These are phyloP conservation scores for Cantharis rufa DNA, from an alignment of 2,888 invertebrate genomes.

Conservation along the genomic window DNA sequence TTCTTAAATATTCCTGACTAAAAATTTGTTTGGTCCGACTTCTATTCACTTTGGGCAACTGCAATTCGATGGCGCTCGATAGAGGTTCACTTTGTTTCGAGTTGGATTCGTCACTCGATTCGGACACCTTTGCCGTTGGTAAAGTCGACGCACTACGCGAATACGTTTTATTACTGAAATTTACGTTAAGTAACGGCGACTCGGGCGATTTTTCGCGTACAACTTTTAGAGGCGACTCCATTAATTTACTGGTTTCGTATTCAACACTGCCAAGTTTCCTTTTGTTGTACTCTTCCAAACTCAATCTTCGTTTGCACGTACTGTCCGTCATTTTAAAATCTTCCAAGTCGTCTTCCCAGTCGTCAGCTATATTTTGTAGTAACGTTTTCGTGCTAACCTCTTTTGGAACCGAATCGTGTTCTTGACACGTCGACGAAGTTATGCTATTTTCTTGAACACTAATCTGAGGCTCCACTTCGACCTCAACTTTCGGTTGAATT, in stretches of 20 bases:
- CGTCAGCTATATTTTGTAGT: slow-evolving; percentile 15
- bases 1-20: slow-evolving; percentile 16
- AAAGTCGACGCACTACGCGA: slow-evolving; percentile 1
- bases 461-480: not conserved
- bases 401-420: not conserved
- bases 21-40: slow-evolving; percentile 3
- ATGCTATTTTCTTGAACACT: slow-evolving; percentile 27
- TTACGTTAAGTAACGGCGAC: slow-evolving; percentile 19
- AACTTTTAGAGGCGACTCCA: not conserved
- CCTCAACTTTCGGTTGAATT: not conserved
- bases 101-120: not conserved
- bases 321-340: slow-evolving; percentile 1
- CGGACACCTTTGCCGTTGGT: not conserved
- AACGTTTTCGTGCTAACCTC: slow-evolving; percentile 7
- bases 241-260: not conserved
- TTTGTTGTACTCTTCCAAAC: slow-evolving; percentile 34
- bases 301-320: slow-evolving; percentile 24
- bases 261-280: slow-evolving; percentile 25
- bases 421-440: slow-evolving; percentile 25
- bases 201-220: slow-evolving; percentile 4
- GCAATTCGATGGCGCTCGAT: slow-evolving; percentile 21
- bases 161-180: slow-evolving; percentile 23
- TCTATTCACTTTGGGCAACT: slow-evolving; percentile 25
- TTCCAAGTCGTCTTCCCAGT: slow-evolving; percentile 22
- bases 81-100: slow-evolving; percentile 9